Base-by-base conservation (phyloP, 2,888 invertebrate genomes). In the Cheilosia soror region DNA sequence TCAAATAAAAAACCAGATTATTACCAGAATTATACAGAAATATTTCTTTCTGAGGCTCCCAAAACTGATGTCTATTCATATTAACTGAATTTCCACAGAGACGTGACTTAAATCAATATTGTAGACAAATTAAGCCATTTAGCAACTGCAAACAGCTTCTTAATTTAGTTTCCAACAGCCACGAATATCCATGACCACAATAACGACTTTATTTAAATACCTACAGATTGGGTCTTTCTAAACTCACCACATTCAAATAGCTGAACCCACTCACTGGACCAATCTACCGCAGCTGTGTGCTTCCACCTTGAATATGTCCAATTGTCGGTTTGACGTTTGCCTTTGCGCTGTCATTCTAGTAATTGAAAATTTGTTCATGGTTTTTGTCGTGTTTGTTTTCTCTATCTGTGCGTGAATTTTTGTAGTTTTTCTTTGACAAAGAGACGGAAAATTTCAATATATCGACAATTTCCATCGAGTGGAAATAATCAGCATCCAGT, bases 341-440 rank as follows among this genome's bases (percentile, higher is more conserved):
- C 20, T 85, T 80, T 27, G 29, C 47, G 27, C 33, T 71, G 84
- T 81, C 85, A 85, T 72, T 81, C 13, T 29, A 51, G 31, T 68
- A 72, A 62, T 72, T 63, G 68, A 62, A 72, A 81, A 69, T 80
- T 85, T 85, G 66, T 63, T 80, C 73, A 65, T 68, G 69, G 76
- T 76, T 72, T 65, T 76, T 58, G 33, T 76, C 68, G 71, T 77
- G 82, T 81, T 85, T 85, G 85, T 85, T 80, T 84, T 85, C 72
- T 85, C 85, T 81, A 81, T 85, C 81, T 71, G 72, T 81, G 76
- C 60, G 69, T 80, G 60, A 66, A 76, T 85, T 81, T 76, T 79
- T 71, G 53, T 80, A 57, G 66, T 78, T 73, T 82, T 72, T 60
- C 60, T 29, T 79, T 66, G 31, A 83, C 57, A 77, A 66, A 72